phyloP scores from a whole-genome alignment of 2,797 vertebrate genomes.

The Pitangus sulphuratus region DNA sequence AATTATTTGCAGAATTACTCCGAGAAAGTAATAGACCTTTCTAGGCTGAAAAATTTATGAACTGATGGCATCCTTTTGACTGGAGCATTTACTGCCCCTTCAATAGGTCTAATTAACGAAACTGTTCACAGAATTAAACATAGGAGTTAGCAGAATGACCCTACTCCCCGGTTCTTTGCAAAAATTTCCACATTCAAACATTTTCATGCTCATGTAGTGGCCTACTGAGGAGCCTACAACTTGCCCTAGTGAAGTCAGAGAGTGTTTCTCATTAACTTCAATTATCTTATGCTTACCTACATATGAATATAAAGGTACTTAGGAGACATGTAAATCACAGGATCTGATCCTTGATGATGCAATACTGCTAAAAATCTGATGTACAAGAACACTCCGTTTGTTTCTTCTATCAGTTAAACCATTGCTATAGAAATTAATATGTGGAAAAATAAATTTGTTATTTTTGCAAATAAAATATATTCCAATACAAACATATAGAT shows the following conservation, averaged over 20 bases:
- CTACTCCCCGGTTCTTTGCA: neutral
- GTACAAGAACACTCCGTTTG: neutral
- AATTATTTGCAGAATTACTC: slow-evolving; percentile 41
- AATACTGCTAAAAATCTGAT: neutral
- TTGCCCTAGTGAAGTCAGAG: neutral
- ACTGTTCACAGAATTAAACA: neutral
- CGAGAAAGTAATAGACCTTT: neutral
- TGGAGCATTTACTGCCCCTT: neutral
- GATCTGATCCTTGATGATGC: neutral
- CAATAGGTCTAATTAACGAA: neutral
- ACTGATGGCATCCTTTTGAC: neutral
- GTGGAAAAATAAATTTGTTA: neutral
- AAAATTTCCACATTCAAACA: neutral
- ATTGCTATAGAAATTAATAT: neutral
- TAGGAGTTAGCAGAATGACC: neutral
- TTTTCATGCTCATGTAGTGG: neutral
- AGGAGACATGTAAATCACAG: neutral
- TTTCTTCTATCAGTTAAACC: neutral
- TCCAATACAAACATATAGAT: neutral
- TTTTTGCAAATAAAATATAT: neutral
- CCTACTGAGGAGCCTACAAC: neutral
- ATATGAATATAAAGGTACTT: neutral
- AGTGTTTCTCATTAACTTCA: neutral
- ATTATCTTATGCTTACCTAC: neutral
- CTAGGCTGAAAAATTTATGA: slow-evolving; percentile 18